These are phyloP conservation scores for Sebastolobus altivelis DNA, from an alignment of 2,797 vertebrate species.

Conservation along the genomic window DNA sequence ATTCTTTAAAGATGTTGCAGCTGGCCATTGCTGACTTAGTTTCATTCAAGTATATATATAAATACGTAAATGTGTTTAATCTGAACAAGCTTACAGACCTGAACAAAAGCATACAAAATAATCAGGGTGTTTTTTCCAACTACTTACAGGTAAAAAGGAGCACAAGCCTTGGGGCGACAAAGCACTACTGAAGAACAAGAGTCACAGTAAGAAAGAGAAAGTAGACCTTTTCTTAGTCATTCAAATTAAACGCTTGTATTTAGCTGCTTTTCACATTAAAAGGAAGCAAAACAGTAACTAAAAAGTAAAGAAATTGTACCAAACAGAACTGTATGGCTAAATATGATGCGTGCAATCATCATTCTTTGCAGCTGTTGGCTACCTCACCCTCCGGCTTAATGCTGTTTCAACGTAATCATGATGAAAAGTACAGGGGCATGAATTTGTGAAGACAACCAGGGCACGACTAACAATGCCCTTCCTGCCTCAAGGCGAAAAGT, in stretches of 20 bases:
- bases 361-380: conserved; percentile 48
- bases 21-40: background rate
- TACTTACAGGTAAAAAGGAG: conserved; percentile 5
- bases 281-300: background rate
- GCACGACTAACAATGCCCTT: conserved; percentile 8
- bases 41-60: conserved; percentile 2
- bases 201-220: background rate
- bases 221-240: background rate
- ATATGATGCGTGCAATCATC: background rate
- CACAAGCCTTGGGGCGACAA: background rate
- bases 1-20: background rate
- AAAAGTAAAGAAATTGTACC: background rate
- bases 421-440: conserved; percentile 23
- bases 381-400: conserved; percentile 34
- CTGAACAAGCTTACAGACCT: conserved; percentile 1
- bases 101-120: conserved; percentile 19
- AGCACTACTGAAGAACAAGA: background rate
- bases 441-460: conserved; percentile 35
- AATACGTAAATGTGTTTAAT: conserved; percentile 18
- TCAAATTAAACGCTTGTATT: background rate
- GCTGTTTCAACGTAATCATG: conserved; percentile 44
- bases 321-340: conserved; percentile 3
- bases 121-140: background rate
- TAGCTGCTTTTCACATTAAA: conserved; percentile 6
- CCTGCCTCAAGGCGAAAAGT: conserved; percentile 26